Evolutionary conservation across 2,113 vertebrate species (phyloP), one percentile per base, ranked within the genome.

Genomic region (Passer montanus): DNA sequence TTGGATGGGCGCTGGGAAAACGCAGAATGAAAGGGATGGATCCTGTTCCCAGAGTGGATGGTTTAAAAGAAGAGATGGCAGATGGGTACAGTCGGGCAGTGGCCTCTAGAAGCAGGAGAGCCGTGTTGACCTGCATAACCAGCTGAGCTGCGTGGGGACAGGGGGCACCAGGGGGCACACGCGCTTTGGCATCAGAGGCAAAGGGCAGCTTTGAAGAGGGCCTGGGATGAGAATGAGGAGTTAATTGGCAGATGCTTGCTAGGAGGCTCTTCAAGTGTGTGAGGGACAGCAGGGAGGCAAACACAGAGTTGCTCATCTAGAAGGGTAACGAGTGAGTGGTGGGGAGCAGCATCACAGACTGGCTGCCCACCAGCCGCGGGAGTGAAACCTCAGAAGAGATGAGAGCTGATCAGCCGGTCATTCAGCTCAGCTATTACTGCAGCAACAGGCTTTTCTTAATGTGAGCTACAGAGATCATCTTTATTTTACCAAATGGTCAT

Each of bases 131-230:
- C 92, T 82, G 84, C n/a, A 13, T 21, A 23, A 60, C 68, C 90
- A 56, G 56, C 44, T 68, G 70, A 75, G 87, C 64, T 37, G 53
- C 0, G 0, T 53, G 90, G 78, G 67, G 58, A 72, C 18, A 49
- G 79, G 91, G 68, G 76, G 22, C 79, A 73, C 58, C 23, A 55
- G 77, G 91, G 68, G 73, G 24, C 80, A 68, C 60, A 1, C 30
- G 0, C 2, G 22, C 79, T 55, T 30, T 20, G 70, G 86, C 75
- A 66, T 89, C 80, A 50, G 72, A 93, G 83, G 86, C 53, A 60
- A 18, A 69, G 62, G 73, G 53, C 55, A 73, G 79, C 95, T 94
- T 92, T 78, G 86, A 93, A 78, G 86, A 89, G 66, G 44, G 27
- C 17, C 49, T 17, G 56, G 52, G 84, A n/a, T 92, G 80, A 64